Evolutionary conservation across 2,797 vertebrate species (phyloP).

Genomic region (Melanotaenia boesemani): DNA sequence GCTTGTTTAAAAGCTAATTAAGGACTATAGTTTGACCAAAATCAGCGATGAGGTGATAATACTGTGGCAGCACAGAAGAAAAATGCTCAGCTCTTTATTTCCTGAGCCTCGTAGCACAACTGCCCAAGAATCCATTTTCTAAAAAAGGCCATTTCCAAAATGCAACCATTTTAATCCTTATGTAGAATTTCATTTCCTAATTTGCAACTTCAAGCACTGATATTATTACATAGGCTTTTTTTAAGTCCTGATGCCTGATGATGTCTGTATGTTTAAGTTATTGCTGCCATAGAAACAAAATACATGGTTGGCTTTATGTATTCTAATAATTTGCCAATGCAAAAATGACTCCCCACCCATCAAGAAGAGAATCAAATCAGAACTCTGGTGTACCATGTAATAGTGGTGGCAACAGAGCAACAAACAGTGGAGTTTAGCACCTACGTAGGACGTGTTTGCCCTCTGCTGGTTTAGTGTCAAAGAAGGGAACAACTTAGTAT

Average conservation of each 20-base stretch:
- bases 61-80: background rate
- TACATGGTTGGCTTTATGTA: no score
- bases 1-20: background rate
- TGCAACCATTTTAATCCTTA: no score
- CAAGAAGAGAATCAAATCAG: background rate
- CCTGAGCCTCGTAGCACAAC: no score
- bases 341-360: background rate
- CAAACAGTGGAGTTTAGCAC: conserved; percentile 5
- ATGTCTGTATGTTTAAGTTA: background rate
- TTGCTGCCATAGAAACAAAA: background rate
- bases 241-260: no score
- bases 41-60: background rate
- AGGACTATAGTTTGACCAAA: background rate
- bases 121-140: no score
- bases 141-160: no score
- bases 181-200: no score
- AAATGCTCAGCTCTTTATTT: background rate
- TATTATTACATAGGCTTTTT: no score
- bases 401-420: background rate
- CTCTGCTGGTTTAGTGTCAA: conserved; percentile 55
- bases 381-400: background rate
- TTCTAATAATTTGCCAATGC: no score
- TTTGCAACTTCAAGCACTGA: no score
- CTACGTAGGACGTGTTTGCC: conserved; percentile 55
- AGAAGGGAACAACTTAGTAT: background rate